phyloP scores from a whole-genome alignment of 2,888 invertebrate species.

The Eurytoma californica region DNA sequence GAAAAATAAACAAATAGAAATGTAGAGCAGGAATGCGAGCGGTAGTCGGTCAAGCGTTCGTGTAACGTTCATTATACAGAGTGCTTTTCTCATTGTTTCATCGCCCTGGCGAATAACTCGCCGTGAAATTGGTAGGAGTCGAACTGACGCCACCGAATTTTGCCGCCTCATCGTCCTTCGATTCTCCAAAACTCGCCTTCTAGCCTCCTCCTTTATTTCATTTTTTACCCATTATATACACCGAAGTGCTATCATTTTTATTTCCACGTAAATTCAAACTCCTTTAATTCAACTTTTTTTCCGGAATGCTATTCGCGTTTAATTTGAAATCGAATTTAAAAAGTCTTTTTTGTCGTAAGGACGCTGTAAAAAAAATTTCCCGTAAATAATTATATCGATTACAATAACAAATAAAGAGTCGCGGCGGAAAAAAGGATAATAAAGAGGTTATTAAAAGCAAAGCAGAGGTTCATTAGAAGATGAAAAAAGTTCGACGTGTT shows the following conservation, averaged over 20 bases:
- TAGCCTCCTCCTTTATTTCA: conserved; percentile 6
- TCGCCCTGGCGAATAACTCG: conserved; percentile 70
- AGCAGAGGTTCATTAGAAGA: not conserved
- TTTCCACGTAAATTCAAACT: not conserved
- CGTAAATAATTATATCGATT: not conserved
- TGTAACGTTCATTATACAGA: conserved; percentile 61
- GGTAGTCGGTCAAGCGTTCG: conserved; percentile 57
- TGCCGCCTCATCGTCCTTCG: conserved; percentile 69
- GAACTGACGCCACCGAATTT: conserved; percentile 68
- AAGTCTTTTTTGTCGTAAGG: too few species aligned
- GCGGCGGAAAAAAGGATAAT: not conserved
- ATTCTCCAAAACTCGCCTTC: conserved; percentile 56
- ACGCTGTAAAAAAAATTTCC: too few species aligned
- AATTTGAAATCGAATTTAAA: not conserved
- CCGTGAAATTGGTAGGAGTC: conserved; percentile 74
- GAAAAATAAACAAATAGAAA: conserved; percentile 63
- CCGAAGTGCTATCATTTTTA: too few species aligned
- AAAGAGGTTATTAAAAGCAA: not conserved
- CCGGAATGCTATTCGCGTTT: not conserved
- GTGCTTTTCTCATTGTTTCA: conserved; percentile 70
- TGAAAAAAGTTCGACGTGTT: not conserved
- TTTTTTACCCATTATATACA: not conserved
- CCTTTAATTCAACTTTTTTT: too few species aligned
- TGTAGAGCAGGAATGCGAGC: conserved; percentile 59
- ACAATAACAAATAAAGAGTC: not conserved